Evolutionary conservation across 2,113 vertebrate genomes (phyloP), one percentile per base, ranked within the genome.

Genomic region (Leptodactylus fuscus): DNA sequence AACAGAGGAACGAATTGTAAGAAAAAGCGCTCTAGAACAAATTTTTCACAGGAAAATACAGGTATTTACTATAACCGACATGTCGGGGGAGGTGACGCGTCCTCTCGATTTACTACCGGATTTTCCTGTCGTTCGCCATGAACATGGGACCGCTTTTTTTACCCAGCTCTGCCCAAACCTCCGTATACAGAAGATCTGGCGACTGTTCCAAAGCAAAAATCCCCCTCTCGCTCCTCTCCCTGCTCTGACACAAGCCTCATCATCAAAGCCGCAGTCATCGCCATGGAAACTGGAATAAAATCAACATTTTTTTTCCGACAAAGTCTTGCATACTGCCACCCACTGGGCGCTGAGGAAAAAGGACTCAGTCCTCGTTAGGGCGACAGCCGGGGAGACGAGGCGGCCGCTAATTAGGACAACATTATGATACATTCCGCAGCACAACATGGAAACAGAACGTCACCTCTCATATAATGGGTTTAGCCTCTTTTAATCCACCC

Each of bases 231-330:
- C 89, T 82, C 86, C 81, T 34, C 65, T 87, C 82, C 18, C 8
- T 78, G 48, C 88, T 90, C 88, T 5, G 41, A 83, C 85, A 87
- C 81, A 85, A 90, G 88, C 87, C 34, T 81, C 18, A 58, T 83
- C 71, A 60, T 82, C 88, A 92, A 91, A 92, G 88, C 91, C 89
- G 91, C 91, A 94, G 87, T 74, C 88, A 94, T 99, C 94, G 90
- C 96, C 94, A 97, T 97, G 94, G 96, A 95, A 97, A 99, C 97
- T 90, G 92, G 93, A 91, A 79, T 90, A 91, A 89, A 79, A 88
- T 85, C 88, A 87, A 85, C 83, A 85, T 78, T 87, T 89, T 87
- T 87, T 88, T 86, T 87, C 86, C 90, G 88, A 88, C 88, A 89
- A 89, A 91, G 85, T 83, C 87, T 91, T 88, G 89, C 90, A 89